Evolutionary conservation across 2,113 vertebrate genomes (phyloP).

Genomic region (Chascanopsetta lugubris): DNA sequence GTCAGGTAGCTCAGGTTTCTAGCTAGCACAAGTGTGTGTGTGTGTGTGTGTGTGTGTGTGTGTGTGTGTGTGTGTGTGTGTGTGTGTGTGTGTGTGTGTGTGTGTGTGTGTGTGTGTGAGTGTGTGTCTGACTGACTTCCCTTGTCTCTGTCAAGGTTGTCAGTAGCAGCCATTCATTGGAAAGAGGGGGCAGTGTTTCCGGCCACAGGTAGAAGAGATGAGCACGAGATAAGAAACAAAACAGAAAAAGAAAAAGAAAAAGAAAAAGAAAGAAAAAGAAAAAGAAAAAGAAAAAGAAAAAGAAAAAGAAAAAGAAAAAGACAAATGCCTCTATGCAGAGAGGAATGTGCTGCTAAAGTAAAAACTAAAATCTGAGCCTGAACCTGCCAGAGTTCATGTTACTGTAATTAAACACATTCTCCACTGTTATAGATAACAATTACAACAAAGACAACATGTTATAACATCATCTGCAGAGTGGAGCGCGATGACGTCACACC

Average conservation of each 20-base stretch:
- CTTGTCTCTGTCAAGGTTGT: slow-evolving; percentile 68
- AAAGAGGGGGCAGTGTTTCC: slow-evolving; percentile 20
- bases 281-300: background rate
- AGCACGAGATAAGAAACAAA: background rate
- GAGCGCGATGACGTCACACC: background rate
- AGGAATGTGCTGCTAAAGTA: too few species aligned
- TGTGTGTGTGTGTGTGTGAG: too few species aligned
- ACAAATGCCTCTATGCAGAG: too few species aligned
- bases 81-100: too few species aligned
- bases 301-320: background rate
- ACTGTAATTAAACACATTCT: background rate
- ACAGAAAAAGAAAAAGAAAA: background rate
- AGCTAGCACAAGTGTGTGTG: too few species aligned
- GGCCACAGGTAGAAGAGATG: slow-evolving; percentile 33
- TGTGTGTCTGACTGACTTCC: slow-evolving; percentile 66
- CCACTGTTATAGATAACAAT: background rate
- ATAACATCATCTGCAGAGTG: background rate
- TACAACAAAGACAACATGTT: too few species aligned
- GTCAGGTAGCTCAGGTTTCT: slow-evolving; percentile 64
- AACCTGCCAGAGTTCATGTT: background rate
- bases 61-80: too few species aligned
- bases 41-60: too few species aligned
- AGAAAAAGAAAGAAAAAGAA: background rate
- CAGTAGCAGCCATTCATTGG: slow-evolving; percentile 51
- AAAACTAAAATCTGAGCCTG: background rate